A percentile compares a stretch with the other conserved stretches of the same genome.
Evolutionary conservation across 2,113 vertebrate genomes (phyloP).

Genomic region (Atlantisia rogersi): DNA sequence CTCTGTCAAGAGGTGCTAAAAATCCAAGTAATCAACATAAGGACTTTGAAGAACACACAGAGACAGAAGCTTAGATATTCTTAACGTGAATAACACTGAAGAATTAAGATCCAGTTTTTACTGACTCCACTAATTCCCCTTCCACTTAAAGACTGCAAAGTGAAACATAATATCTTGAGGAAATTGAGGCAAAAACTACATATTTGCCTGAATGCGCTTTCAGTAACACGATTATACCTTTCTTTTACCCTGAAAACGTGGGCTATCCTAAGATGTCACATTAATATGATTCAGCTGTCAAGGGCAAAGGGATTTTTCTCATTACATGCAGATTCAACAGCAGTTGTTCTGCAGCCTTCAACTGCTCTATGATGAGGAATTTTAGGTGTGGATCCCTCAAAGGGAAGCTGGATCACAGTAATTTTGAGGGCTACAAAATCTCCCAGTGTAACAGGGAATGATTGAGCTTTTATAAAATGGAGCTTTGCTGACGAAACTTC

Average conservation of each 20-base stretch:
- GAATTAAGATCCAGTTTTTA: neutral
- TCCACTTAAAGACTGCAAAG: neutral
- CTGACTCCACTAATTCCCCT: neutral
- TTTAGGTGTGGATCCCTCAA: neutral
- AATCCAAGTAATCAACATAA: constrained; percentile 11
- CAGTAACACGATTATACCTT: neutral
- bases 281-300: neutral
- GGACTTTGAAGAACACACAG: neutral
- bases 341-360: neutral
- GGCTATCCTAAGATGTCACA: neutral
- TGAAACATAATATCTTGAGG: neutral
- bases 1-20: neutral
- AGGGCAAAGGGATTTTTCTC: neutral
- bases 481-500: neutral
- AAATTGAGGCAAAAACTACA: neutral
- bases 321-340: neutral
- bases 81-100: neutral
- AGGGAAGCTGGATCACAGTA: neutral
- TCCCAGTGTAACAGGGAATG: neutral
- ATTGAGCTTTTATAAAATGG: neutral
- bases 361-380: neutral
- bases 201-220: neutral
- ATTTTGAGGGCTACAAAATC: neutral
- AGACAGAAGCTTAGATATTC: neutral
- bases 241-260: neutral